A percentile compares a stretch with the other conserved stretches of the same genome.
Conservation (phyloP, 2,888 invertebrate genomes). For the Meiosimyza decipiens region DNA sequence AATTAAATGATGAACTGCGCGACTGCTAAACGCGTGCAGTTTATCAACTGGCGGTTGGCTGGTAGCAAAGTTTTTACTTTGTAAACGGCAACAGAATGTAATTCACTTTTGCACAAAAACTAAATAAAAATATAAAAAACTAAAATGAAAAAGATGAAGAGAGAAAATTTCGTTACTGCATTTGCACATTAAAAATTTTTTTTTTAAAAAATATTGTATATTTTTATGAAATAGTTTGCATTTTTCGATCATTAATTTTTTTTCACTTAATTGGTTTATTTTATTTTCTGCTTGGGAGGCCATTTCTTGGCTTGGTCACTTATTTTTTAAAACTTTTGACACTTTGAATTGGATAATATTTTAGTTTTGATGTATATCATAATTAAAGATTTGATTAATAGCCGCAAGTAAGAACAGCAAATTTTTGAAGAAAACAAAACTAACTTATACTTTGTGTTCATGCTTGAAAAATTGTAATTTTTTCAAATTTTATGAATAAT, state of each 20-base stretch:
- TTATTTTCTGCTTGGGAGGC: no score
- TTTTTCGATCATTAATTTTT: background rate
- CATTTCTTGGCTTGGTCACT: no score
- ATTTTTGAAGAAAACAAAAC: no score
- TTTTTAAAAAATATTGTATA: background rate
- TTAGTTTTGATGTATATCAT: no score
- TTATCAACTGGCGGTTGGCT: conserved; percentile 38
- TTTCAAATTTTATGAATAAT: no score
- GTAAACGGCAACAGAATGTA: conserved; percentile 39
- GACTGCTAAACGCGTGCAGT: conserved; percentile 38
- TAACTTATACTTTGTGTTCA: no score
- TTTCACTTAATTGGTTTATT: background rate
- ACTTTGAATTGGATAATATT: no score
- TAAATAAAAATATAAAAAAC: conserved; percentile 27
- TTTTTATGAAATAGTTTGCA: background rate
- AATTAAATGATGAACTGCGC: conserved; percentile 37
- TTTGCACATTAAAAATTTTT: background rate
- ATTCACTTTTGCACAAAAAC: conserved; percentile 37
- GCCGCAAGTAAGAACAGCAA: no score
- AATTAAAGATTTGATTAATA: no score
- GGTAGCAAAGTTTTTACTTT: background rate
- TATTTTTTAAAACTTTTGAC: no score
- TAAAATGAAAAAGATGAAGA: background rate
- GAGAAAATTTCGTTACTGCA: background rate
- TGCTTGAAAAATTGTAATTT: no score